Conservation (phyloP, 2,797 vertebrate species). For the Uromys caudimaculatus region DNA sequence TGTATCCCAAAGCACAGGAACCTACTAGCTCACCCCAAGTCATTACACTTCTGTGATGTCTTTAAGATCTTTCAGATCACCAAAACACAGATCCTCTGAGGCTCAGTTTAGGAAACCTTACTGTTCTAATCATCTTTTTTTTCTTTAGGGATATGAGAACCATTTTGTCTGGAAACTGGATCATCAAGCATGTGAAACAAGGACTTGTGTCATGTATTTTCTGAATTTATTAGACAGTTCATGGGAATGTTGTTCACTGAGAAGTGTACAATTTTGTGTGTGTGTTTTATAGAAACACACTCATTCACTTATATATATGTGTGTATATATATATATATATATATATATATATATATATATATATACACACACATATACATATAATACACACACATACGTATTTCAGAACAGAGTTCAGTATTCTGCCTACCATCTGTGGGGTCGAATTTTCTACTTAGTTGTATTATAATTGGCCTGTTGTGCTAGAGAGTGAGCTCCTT, state of each 20-base stretch:
- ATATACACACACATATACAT: not conserved
- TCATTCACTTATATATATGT: no score
- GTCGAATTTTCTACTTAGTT: not conserved
- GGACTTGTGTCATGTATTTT: not conserved
- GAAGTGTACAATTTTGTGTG: not conserved
- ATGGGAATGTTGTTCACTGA: constrained; percentile 6
- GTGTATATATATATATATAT: no score
- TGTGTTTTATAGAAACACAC: not conserved
- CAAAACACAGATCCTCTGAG: not conserved
- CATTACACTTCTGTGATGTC: not conserved
- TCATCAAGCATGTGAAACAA: not conserved
- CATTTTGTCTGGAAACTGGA: constrained; percentile 11
- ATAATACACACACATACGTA: not conserved
- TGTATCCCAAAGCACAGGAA: not conserved
- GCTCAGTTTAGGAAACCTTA: not conserved
- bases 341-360: not conserved
- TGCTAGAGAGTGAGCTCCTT: not conserved
- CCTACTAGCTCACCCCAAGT: not conserved
- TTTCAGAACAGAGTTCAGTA: not conserved
- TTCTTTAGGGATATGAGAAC: not conserved
- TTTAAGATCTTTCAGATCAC: not conserved
- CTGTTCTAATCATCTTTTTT: not conserved
- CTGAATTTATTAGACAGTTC: not conserved
- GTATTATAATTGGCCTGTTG: not conserved
- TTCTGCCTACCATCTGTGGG: not conserved